A percentile compares a stretch with the other conserved stretches of the same genome.
Conservation (phyloP, 2,113 vertebrate species). For the Verasper variegatus region DNA sequence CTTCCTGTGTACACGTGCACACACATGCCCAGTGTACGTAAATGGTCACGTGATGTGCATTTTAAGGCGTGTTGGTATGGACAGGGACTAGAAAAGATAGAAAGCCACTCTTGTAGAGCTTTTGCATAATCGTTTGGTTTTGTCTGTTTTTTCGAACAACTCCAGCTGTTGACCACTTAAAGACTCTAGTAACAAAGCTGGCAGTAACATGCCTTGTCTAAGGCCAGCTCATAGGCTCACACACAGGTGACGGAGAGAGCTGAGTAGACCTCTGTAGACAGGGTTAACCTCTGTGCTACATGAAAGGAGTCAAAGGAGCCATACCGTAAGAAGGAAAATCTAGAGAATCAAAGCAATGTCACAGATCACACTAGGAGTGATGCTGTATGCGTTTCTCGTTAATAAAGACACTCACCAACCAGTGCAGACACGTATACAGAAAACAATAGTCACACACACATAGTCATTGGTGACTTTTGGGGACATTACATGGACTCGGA, state of each 20-base stretch:
- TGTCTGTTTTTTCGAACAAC: not conserved
- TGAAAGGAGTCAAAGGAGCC: conserved; percentile 10
- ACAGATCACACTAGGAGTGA: conserved; percentile 13
- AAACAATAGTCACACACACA: not conserved
- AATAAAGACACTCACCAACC: not conserved
- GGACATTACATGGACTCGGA: too few relatives aligned
- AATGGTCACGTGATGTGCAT: too few relatives aligned
- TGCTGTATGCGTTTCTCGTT: not conserved
- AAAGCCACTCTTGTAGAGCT: too few relatives aligned
- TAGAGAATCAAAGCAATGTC: conserved; percentile 10
- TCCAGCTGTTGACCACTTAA: not conserved
- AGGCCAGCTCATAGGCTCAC: conserved; percentile 2
- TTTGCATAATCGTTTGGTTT: too few relatives aligned
- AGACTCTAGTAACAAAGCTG: not conserved
- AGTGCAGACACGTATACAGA: not conserved
- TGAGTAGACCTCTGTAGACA: conserved; percentile 3
- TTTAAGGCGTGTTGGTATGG: too few relatives aligned
- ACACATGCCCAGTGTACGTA: too few relatives aligned
- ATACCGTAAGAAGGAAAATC: too few relatives aligned
- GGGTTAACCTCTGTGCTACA: not conserved
- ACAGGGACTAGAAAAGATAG: too few relatives aligned
- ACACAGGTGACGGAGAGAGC: conserved; percentile 1
- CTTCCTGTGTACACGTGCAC: too few relatives aligned
- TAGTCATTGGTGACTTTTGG: too few relatives aligned
- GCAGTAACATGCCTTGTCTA: conserved; percentile 23